phyloP scores from a whole-genome alignment of 1,140 invertebrate genomes.

The Harlomillsia oculata region DNA sequence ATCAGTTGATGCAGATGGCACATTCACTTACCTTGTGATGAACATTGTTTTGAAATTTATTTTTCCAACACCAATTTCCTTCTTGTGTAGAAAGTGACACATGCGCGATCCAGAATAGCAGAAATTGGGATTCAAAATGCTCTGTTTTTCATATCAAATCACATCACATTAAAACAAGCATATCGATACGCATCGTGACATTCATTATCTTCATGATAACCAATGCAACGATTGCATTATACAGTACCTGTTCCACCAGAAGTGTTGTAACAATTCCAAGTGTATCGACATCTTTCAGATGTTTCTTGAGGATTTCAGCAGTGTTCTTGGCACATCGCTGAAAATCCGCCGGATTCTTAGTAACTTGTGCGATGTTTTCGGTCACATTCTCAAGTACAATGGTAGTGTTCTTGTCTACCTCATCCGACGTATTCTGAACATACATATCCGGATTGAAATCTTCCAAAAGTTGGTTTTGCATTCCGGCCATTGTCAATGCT shows the following conservation, averaged over 20 bases:
- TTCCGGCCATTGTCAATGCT: too few relatives aligned
- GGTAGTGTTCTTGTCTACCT: constrained; percentile 4
- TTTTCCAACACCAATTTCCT: constrained; percentile 15
- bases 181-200: too few relatives aligned
- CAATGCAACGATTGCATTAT: too few relatives aligned
- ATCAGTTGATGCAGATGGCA: too few relatives aligned
- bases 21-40: constrained; percentile 15
- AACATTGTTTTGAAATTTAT: constrained; percentile 12
- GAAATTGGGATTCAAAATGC: constrained; percentile 28
- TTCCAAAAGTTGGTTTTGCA: too few relatives aligned
- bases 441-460: too few relatives aligned
- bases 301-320: constrained; percentile 16
- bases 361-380: constrained; percentile 25
- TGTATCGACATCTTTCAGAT: constrained; percentile 22
- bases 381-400: constrained; percentile 17
- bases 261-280: constrained; percentile 29
- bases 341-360: constrained; percentile 19
- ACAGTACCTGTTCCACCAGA: constrained; percentile 28
- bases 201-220: too few relatives aligned
- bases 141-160: too few relatives aligned
- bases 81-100: constrained; percentile 18
- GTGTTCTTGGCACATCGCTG: constrained; percentile 10
- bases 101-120: constrained; percentile 27
- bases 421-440: too few relatives aligned
- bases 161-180: too few relatives aligned